Conservation (phyloP, 2,113 vertebrate genomes). For the Leucoraja erinaceus region DNA sequence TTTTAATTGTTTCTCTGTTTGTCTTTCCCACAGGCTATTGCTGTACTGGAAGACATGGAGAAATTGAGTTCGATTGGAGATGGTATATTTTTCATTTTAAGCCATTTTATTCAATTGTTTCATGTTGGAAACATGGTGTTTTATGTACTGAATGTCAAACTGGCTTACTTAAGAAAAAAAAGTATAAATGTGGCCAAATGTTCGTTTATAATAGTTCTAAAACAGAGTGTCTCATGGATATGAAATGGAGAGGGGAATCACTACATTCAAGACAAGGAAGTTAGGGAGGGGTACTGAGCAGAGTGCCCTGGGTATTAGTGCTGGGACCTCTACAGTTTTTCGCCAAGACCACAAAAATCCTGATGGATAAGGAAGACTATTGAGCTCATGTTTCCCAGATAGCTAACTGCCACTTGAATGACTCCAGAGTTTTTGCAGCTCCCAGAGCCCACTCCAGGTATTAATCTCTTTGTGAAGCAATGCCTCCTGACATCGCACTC, state of each 20-base stretch:
- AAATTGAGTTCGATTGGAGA: constrained; percentile 32
- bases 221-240: background rate
- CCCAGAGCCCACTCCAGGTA: background rate
- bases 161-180: background rate
- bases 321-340: background rate
- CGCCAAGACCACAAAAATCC: background rate
- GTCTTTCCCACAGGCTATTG: constrained; percentile 25
- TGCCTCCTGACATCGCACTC: background rate
- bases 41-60: constrained; percentile 25
- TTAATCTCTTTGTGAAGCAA: background rate
- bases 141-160: background rate
- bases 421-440: constrained; percentile 11
- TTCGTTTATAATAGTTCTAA: background rate
- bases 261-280: background rate
- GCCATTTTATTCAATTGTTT: background rate
- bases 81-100: constrained; percentile 33
- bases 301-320: background rate
- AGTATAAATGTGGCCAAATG: background rate
- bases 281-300: background rate
- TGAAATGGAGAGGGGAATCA: background rate
- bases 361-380: background rate
- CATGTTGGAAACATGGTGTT: background rate
- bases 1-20: background rate
- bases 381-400: background rate
- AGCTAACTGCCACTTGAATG: background rate